Evolutionary conservation across 2,888 invertebrate genomes (phyloP).

Genomic region (Megastigmus dorsalis): DNA sequence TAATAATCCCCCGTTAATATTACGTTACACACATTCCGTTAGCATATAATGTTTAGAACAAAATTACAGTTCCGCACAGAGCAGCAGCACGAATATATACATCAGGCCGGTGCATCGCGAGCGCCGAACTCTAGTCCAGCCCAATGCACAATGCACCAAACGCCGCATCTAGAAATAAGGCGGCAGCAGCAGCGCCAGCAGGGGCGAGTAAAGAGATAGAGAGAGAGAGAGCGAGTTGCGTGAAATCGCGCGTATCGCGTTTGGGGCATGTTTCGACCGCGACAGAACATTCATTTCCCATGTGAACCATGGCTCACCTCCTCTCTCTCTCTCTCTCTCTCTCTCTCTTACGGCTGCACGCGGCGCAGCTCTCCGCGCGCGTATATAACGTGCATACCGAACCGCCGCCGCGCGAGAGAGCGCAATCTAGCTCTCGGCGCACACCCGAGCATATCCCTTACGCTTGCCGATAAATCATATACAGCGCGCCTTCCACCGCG

Average conservation of each 20-base stretch:
- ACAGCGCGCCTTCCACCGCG: constrained; percentile 11
- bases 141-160: neutral
- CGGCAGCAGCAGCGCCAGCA: too few species aligned
- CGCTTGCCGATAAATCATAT: constrained; percentile 60
- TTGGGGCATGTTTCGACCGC: constrained; percentile 60
- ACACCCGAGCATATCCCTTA: constrained; percentile 46
- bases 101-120: too few species aligned
- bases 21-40: too few species aligned
- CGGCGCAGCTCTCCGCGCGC: neutral
- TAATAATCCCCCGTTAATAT: too few species aligned
- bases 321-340: constrained; percentile 56
- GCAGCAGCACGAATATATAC: too few species aligned
- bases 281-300: constrained; percentile 74
- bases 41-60: too few species aligned
- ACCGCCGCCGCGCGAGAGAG: constrained; percentile 48
- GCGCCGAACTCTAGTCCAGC: too few species aligned
- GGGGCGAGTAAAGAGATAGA: too few species aligned
- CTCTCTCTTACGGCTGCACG: neutral
- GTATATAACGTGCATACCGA: neutral
- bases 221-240: neutral
- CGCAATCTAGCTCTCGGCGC: constrained; percentile 56
- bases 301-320: constrained; percentile 73
- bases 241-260: constrained; percentile 17
- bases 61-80: too few species aligned
- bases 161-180: neutral